phyloP scores from a whole-genome alignment of 2,113 vertebrate genomes.

The Gymnocephalus cernua region DNA sequence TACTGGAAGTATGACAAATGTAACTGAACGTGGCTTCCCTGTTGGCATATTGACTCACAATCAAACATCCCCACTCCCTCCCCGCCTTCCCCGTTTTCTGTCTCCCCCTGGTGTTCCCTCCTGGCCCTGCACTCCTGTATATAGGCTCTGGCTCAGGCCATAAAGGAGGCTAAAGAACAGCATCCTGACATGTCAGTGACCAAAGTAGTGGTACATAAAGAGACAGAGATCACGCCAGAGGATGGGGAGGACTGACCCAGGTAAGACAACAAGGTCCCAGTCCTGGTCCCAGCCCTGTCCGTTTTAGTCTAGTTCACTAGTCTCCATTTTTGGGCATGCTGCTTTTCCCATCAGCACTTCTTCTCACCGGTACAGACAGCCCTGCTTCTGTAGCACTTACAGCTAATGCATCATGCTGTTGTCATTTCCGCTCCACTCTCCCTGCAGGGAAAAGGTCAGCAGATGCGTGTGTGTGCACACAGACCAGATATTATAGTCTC shows the following conservation, averaged over 20 bases:
- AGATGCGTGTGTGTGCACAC: slow-evolving; percentile 24
- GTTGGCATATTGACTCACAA: slow-evolving; percentile 69
- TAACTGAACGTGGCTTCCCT: slow-evolving; percentile 68
- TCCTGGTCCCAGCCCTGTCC: slow-evolving; percentile 55
- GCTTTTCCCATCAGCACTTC: slow-evolving; percentile 68
- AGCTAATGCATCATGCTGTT: slow-evolving; percentile 65
- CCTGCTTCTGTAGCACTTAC: slow-evolving; percentile 63
- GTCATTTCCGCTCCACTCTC: slow-evolving; percentile 58
- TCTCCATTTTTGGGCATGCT: slow-evolving; percentile 70
- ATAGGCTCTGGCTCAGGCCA: slow-evolving; percentile 99
- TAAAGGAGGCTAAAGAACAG: slow-evolving; percentile 99
- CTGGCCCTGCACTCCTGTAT: slow-evolving; percentile 75
- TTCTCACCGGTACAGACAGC: slow-evolving; percentile 43
- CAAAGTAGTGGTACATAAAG: slow-evolving; percentile 99
- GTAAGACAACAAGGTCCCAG: slow-evolving; percentile 88
- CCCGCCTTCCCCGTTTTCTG: slow-evolving; percentile 89
- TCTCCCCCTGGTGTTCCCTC: slow-evolving; percentile 89
- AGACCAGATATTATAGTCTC: slow-evolving; percentile 51
- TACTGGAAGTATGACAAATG: slow-evolving; percentile 56
- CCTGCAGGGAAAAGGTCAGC: slow-evolving; percentile 42
- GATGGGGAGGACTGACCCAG: slow-evolving; percentile 97
- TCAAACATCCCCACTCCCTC: slow-evolving; percentile 66
- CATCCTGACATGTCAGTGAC: slow-evolving; percentile 99
- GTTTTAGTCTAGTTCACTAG: slow-evolving; percentile 54
- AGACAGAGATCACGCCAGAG: slow-evolving; percentile 97